Conservation (phyloP, 1,140 invertebrate species). For the Trichonephila inaurata region DNA sequence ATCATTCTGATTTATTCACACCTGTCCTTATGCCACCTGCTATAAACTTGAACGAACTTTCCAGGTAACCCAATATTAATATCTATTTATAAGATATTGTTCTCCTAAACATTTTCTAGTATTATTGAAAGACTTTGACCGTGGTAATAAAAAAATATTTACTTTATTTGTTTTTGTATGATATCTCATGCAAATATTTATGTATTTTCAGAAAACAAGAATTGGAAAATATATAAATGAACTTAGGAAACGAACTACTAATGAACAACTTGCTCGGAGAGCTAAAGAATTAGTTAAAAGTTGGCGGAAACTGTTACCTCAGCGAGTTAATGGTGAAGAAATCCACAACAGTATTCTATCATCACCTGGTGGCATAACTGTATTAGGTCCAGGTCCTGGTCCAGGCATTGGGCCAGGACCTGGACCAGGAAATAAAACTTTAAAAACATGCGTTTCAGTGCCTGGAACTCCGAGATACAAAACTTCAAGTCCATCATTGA, state of each 20-base stretch:
- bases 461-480: slow-evolving; percentile 74
- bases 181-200: slow-evolving; percentile 38
- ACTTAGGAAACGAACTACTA: slow-evolving; percentile 90
- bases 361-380: slow-evolving; percentile 55
- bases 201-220: slow-evolving; percentile 86
- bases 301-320: slow-evolving; percentile 89
- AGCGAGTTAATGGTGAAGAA: slow-evolving; percentile 72
- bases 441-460: slow-evolving; percentile 74
- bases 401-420: slow-evolving; percentile 75
- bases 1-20: too few species aligned
- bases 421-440: slow-evolving; percentile 75
- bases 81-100: too few species aligned
- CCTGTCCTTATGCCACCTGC: too few species aligned
- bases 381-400: slow-evolving; percentile 71
- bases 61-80: too few species aligned
- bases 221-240: slow-evolving; percentile 97
- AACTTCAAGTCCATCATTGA: slow-evolving; percentile 74
- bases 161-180: not conserved
- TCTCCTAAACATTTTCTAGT: too few species aligned
- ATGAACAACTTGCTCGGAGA: slow-evolving; percentile 89
- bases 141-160: too few species aligned
- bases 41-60: too few species aligned
- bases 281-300: slow-evolving; percentile 94
- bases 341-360: slow-evolving; percentile 33
- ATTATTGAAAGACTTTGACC: too few species aligned